phyloP scores from a whole-genome alignment of 2,797 vertebrate genomes.

The Phoebastria nigripes region DNA sequence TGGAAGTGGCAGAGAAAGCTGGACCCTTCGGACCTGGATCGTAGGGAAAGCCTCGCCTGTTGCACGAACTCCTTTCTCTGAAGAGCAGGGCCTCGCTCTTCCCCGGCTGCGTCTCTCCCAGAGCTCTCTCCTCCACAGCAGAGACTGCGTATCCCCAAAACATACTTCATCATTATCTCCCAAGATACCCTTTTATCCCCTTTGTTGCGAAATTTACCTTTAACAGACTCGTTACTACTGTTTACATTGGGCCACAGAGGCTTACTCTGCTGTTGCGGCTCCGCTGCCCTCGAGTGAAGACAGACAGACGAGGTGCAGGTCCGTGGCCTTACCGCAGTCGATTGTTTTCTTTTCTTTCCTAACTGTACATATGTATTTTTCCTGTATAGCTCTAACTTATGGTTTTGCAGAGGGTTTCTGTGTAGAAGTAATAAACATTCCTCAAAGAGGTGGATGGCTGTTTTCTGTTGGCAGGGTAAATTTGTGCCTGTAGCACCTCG shows the following conservation, averaged over 20 bases:
- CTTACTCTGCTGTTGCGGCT: background rate
- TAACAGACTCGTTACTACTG: background rate
- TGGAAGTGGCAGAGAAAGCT: constrained; percentile 94
- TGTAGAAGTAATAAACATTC: background rate
- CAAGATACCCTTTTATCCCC: background rate
- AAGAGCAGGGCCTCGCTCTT: background rate
- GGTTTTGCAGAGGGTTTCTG: background rate
- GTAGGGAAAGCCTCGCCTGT: constrained; percentile 5
- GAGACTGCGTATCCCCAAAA: background rate
- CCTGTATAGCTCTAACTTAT: background rate
- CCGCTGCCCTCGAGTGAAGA: accelerated
- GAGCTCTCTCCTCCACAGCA: background rate
- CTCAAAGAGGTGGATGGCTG: background rate
- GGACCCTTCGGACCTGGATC: constrained; percentile 92
- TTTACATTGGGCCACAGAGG: background rate
- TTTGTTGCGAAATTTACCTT: background rate
- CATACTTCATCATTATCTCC: background rate
- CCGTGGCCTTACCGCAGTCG: background rate
- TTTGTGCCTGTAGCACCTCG: too few species aligned
- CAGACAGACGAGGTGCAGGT: background rate
- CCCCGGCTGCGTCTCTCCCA: background rate
- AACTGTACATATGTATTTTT: background rate
- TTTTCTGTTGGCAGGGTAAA: background rate
- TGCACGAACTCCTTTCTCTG: accelerated
- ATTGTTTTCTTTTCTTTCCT: background rate